Base-by-base conservation (phyloP, 2,797 vertebrate genomes). In the Phyllotis vaccarum region DNA sequence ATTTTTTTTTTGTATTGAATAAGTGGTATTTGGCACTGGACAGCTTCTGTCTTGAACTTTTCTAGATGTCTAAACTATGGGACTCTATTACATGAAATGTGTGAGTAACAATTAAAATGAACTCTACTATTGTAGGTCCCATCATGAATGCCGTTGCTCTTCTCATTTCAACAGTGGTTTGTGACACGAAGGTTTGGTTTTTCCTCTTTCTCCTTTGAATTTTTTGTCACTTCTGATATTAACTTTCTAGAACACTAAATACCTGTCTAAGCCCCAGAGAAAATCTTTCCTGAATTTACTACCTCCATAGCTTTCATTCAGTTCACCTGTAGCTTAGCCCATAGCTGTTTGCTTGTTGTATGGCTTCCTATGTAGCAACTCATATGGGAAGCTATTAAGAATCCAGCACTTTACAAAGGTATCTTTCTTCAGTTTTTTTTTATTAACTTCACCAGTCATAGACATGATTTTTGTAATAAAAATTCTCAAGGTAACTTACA, bases 201-300 rank as follows among this genome's bases (percentile, higher is more conserved):
- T 19, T 3, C 74, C 82, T 83, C 76, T 93, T 54, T 91, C 94
- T 79, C 43, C 29, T 81, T 86, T 92, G 64, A 85, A 95, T 54
- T 83, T 86, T 49, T 62, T 94, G 94, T 80, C 72, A 89, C 34
- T 76, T 64, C 62, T 74, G 60, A 74, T 94, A 91, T 68, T 90
- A 94, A 82, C 72, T 91, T 92, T 79, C 40, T 92, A 58, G 31
- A 90, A 89, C 54, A 78, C 89, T 91, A 17, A 90, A 62, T 6
- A 52, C 27, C n/a, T 14, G 21, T 82, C 21, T 52, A 2, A 70
- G 75, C 83, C 94, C 64, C n/a, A 27, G 82, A 96, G 94, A 86
- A 96, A 52, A 29, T 70, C 46, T 91, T 19, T 49, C 24, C 64
- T 83, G 56, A 95, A 75, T 52, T 79, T 91, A n/a, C 75, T 68